These are phyloP conservation scores for Edolisoma coerulescens DNA, from an alignment of 2,113 vertebrate species.

Conservation along the genomic window DNA sequence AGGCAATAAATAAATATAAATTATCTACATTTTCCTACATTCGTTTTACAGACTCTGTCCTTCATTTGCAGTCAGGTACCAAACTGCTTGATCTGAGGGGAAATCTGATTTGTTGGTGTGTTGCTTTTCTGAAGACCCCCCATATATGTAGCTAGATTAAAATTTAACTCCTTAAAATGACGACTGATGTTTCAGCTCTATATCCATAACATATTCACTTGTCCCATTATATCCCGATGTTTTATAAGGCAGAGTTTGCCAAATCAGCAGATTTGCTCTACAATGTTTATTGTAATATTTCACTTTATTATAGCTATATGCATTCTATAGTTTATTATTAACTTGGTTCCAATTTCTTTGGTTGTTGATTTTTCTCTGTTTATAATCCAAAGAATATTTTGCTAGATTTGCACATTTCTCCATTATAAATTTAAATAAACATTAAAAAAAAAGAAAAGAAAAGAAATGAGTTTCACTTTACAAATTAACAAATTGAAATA, in stretches of 20 bases:
- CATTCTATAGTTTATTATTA: constrained; percentile 59
- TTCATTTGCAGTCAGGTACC: constrained; percentile 15
- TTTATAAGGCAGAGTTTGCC: constrained; percentile 49
- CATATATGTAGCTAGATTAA: constrained; percentile 24
- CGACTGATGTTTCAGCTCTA: constrained; percentile 1
- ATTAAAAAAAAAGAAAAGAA: neutral
- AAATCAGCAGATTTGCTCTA: constrained; percentile 54
- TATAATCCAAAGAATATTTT: constrained; percentile 80
- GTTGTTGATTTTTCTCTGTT: constrained; percentile 66
- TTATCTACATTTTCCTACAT: neutral
- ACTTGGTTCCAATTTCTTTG: constrained; percentile 47
- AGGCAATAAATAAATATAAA: constrained; percentile 25
- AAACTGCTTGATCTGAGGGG: neutral
- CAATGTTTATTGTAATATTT: constrained; percentile 57
- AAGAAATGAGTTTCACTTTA: constrained; percentile 20
- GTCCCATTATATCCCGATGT: constrained; percentile 30
- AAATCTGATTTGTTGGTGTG: neutral
- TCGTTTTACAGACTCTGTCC: neutral
- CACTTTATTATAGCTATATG: constrained; percentile 50
- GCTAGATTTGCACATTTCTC: constrained; percentile 76
- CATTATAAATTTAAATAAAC: constrained; percentile 66
- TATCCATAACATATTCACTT: constrained; percentile 20
- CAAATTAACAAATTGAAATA: constrained; percentile 56
- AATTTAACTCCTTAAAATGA: constrained; percentile 29
- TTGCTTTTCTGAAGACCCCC: constrained; percentile 5